Conservation (phyloP, 2,113 vertebrate species). For the Gymnorhina tibicen region DNA sequence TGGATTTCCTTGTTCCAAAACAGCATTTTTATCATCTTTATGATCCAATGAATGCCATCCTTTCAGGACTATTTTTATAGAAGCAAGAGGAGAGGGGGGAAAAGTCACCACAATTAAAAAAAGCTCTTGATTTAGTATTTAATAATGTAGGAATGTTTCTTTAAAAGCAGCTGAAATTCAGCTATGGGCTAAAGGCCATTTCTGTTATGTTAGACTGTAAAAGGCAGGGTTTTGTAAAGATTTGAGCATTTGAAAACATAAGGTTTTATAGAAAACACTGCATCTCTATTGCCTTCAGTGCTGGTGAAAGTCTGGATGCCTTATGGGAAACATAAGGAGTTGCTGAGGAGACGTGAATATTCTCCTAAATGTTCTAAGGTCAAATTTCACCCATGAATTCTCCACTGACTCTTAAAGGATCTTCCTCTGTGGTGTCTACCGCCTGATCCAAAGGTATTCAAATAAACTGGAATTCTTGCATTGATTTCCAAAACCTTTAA, state of each 20-base stretch:
- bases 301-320: neutral
- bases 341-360: neutral
- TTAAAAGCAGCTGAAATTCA: neutral
- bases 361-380: neutral
- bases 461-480: neutral
- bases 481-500: neutral
- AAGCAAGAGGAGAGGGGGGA: neutral
- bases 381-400: neutral
- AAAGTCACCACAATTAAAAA: neutral
- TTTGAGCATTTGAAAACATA: neutral
- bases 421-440: neutral
- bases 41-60: neutral
- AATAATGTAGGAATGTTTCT: neutral
- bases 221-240: neutral
- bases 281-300: neutral
- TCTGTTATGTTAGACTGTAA: neutral
- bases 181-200: neutral
- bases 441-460: neutral
- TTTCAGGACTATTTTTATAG: neutral
- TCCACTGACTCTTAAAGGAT: neutral
- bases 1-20: neutral
- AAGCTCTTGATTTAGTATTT: neutral
- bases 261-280: neutral
- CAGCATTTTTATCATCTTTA: neutral
- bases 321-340: neutral